phyloP scores from a whole-genome alignment of 1,140 invertebrate species.

The Zaprionus ghesquierei region DNA sequence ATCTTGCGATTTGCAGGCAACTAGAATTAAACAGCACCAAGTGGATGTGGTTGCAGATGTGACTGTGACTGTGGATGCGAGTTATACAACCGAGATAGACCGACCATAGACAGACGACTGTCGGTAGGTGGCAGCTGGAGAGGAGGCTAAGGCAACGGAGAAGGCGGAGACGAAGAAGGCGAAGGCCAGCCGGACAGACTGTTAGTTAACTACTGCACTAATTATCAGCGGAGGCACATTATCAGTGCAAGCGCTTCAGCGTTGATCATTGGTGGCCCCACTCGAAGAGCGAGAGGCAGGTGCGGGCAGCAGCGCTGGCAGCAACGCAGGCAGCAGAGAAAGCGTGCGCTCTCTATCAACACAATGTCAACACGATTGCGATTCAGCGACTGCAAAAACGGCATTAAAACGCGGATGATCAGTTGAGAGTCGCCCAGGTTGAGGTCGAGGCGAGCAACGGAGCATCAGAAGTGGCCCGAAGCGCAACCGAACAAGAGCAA shows the following conservation, averaged over 20 bases:
- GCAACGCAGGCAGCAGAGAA: neutral
- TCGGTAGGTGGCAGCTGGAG: conserved; percentile 1
- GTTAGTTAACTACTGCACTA: conserved; percentile 42
- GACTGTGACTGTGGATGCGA: conserved; percentile 10
- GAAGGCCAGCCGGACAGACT: conserved; percentile 20
- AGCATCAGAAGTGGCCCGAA: conserved; percentile 32
- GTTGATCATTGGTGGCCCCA: neutral
- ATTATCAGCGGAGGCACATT: conserved; percentile 73
- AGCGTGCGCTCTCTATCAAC: conserved; percentile 38
- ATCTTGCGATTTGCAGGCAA: conserved; percentile 12
- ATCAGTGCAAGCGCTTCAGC: conserved; percentile 57
- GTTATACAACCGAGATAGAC: conserved; percentile 59
- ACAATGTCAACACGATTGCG: conserved; percentile 48
- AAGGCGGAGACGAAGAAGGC: too few species aligned
- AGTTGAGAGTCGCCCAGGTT: conserved; percentile 42
- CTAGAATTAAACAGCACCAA: neutral
- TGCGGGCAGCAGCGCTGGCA: conserved; percentile 19
- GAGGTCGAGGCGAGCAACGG: conserved; percentile 11
- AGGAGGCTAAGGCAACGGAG: neutral
- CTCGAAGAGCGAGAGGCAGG: neutral
- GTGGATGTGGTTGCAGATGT: conserved; percentile 27
- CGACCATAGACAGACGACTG: conserved; percentile 19
- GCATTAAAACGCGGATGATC: conserved; percentile 40
- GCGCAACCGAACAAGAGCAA: conserved; percentile 22
- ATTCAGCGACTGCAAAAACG: conserved; percentile 38